These are phyloP conservation scores for Lagria hirta DNA, from an alignment of 2,888 invertebrate species.

Conservation along the genomic window DNA sequence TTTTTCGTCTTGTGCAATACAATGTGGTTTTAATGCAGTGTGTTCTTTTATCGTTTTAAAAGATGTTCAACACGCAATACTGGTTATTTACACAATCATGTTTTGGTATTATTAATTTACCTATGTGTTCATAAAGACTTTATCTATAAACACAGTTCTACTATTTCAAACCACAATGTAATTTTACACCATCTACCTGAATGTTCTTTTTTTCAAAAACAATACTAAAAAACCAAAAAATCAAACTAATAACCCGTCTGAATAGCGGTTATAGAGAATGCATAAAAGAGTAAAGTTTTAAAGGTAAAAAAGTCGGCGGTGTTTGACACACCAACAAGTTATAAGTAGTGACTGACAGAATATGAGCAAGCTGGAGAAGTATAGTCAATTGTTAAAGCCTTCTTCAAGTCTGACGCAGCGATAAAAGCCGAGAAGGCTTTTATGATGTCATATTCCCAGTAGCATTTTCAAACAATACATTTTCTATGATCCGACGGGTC, in stretches of 20 bases:
- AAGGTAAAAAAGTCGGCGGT: conserved; percentile 34
- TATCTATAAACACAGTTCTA: too few relatives aligned
- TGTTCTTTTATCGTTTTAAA: too few relatives aligned
- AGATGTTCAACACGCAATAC: too few relatives aligned
- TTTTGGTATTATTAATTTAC: too few relatives aligned
- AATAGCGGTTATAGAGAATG: conserved; percentile 28
- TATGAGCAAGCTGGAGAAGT: conserved; percentile 25
- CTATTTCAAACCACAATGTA: too few relatives aligned
- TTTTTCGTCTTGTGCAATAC: too few relatives aligned
- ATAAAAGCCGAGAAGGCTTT: conserved; percentile 38
- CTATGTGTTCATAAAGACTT: too few relatives aligned
- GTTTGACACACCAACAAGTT: conserved; percentile 26
- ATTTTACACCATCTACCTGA: too few relatives aligned
- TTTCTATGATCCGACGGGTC: conserved; percentile 24
- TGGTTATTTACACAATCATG: too few relatives aligned
- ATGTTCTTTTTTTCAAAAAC: conserved; percentile 21
- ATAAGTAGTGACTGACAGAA: conserved; percentile 29
- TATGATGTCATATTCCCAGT: conserved; percentile 37
- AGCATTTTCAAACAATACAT: conserved; percentile 33
- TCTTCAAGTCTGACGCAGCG: conserved; percentile 35
- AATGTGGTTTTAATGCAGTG: too few relatives aligned
- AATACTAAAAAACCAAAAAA: conserved; percentile 26
- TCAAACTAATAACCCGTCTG: conserved; percentile 38
- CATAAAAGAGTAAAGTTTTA: conserved; percentile 38
- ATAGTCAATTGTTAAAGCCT: conserved; percentile 32